Percentiles rank a stretch among this genome's conserved stretches.
Conservation (phyloP, 1,140 invertebrate genomes). For the Caenorhabditis tropicalis region DNA sequence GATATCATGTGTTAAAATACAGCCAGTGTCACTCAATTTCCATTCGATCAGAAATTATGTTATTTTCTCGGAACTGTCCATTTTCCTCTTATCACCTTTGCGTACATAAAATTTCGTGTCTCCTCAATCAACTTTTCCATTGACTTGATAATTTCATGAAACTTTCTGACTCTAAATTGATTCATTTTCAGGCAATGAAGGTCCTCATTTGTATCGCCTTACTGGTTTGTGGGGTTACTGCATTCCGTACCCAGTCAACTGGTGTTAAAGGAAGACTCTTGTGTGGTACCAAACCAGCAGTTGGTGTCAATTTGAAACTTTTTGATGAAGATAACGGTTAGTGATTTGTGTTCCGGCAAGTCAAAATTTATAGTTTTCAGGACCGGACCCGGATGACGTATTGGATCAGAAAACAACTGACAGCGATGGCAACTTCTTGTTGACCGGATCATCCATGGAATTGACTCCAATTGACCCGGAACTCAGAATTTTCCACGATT, state of each 20-base stretch:
- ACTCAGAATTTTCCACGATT: slow-evolving; percentile 69
- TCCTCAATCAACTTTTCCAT: not conserved
- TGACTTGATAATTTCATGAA: not conserved
- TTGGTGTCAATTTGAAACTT: slow-evolving; percentile 25
- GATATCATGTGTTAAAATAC: not conserved
- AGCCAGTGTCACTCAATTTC: not conserved
- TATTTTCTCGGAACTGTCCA: slow-evolving; percentile 17
- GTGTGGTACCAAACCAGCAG: slow-evolving; percentile 63
- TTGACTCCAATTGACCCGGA: slow-evolving; percentile 71
- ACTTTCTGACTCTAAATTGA: not conserved
- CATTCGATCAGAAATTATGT: slow-evolving; percentile 1
- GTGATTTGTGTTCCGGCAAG: not conserved
- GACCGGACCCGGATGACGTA: slow-evolving; percentile 70
- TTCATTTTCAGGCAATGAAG: not conserved
- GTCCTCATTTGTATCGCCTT: not conserved
- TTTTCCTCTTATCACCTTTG: not conserved
- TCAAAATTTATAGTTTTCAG: slow-evolving; percentile 47
- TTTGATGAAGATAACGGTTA: slow-evolving; percentile 64
- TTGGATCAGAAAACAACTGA: slow-evolving; percentile 63
- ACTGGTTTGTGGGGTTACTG: slow-evolving; percentile 12
- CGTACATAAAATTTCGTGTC: not conserved
- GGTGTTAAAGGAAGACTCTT: slow-evolving; percentile 64
- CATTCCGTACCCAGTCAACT: slow-evolving; percentile 66
- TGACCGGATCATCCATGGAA: slow-evolving; percentile 67
- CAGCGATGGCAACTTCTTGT: slow-evolving; percentile 61